A percentile compares a stretch with the other conserved stretches of the same genome.
Evolutionary conservation across 30 jellyfish, hydroid and myxozoan genomes (phyloP).

Genomic region (Haliclystus octoradiatus): DNA sequence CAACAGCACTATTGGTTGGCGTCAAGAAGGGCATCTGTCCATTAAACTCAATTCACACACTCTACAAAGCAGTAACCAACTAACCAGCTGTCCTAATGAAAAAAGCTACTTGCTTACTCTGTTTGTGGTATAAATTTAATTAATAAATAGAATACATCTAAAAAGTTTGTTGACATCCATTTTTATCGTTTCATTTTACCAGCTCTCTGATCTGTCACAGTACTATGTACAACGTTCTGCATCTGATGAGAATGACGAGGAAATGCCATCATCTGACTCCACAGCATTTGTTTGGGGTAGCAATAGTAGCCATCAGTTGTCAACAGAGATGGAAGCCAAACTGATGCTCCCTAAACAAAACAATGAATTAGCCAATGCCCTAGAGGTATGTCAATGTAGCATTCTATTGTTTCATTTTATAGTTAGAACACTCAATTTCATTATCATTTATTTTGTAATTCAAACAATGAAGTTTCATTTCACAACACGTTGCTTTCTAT

Average conservation of each 20-base stretch:
- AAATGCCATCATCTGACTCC: background rate
- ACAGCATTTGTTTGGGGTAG: slow-evolving; percentile 97
- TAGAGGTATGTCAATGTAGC: slow-evolving; percentile 32
- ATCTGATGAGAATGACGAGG: background rate
- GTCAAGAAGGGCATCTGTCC: too few species aligned
- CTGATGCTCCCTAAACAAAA: slow-evolving; percentile 64
- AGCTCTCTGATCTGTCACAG: background rate
- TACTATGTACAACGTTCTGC: background rate
- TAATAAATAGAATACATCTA: too few species aligned
- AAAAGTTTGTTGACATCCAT: too few species aligned
- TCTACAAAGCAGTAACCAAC: too few species aligned
- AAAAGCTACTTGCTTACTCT: too few species aligned
- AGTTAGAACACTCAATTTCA: background rate
- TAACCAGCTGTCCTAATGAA: too few species aligned
- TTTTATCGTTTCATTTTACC: too few species aligned
- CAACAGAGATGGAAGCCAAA: slow-evolving; percentile 71
- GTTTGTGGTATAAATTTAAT: too few species aligned
- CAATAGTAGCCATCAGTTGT: slow-evolving; percentile 94
- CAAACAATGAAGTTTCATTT: background rate
- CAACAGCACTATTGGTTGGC: too few species aligned
- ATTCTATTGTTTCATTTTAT: background rate
- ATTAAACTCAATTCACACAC: too few species aligned
- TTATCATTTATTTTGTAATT: too few species aligned
- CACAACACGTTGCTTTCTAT: too few species aligned
- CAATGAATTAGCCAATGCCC: slow-evolving; percentile 54